A percentile compares a stretch with the other conserved stretches of the same genome.
These are phyloP conservation scores for Penaeus monodon DNA, from an alignment of 2,888 invertebrate genomes.

Conservation along the genomic window DNA sequence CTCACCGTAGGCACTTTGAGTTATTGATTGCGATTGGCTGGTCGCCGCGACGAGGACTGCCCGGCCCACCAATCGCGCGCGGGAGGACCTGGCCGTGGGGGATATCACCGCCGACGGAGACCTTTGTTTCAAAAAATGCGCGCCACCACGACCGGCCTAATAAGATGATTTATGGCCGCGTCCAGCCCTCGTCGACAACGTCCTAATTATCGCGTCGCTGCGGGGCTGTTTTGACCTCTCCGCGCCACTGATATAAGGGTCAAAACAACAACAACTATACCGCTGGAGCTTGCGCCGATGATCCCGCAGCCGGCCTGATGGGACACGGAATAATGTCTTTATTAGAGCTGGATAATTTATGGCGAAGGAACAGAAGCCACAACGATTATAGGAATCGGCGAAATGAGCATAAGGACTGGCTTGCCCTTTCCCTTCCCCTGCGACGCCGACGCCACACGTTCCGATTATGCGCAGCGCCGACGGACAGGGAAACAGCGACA, in stretches of 20 bases:
- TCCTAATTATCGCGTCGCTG: background rate
- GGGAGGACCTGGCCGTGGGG: background rate
- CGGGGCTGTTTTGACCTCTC: background rate
- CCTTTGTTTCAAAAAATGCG: slow-evolving; percentile 41
- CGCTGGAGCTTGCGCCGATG: slow-evolving; percentile 1
- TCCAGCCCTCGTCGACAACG: slow-evolving; percentile 19
- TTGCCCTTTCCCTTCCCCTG: background rate
- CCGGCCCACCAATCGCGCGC: slow-evolving; percentile 18
- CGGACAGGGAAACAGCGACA: background rate
- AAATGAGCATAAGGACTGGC: slow-evolving; percentile 32
- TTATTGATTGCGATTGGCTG: slow-evolving; percentile 27
- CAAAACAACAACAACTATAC: too few species aligned
- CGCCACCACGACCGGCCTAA: slow-evolving; percentile 32
- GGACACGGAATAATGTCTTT: slow-evolving; percentile 25
- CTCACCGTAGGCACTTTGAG: slow-evolving; percentile 18
- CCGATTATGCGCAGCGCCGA: too few species aligned
- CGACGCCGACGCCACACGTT: slow-evolving; percentile 9
- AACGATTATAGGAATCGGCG: slow-evolving; percentile 32
- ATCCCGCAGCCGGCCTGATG: background rate
- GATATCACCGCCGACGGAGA: slow-evolving; percentile 15
- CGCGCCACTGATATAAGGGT: background rate
- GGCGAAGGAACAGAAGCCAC: slow-evolving; percentile 17
- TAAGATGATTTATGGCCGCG: slow-evolving; percentile 31
- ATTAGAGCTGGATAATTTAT: slow-evolving; percentile 37
- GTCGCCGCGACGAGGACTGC: background rate